Conservation (phyloP, 2,113 vertebrate genomes). For the Balaeniceps rex region DNA sequence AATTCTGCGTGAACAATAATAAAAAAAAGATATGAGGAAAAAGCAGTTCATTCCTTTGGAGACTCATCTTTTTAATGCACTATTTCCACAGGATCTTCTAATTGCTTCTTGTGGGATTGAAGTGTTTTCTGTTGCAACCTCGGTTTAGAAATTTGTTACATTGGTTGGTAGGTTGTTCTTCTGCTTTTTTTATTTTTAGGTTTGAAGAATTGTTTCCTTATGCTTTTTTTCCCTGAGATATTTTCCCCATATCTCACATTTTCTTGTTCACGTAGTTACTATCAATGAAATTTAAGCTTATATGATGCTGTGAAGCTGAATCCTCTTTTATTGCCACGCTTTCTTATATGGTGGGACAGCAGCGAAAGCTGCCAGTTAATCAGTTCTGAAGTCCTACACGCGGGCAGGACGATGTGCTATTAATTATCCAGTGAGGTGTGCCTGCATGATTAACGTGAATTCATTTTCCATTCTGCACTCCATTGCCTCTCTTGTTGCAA, state of each 20-base stretch:
- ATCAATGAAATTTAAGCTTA: not conserved
- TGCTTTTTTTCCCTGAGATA: not conserved
- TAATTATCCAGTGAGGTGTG: conserved; percentile 2
- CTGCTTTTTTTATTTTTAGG: not conserved
- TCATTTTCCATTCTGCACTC: not conserved
- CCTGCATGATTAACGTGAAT: not conserved
- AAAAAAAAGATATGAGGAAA: not conserved
- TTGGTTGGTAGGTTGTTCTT: not conserved
- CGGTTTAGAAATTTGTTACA: not conserved
- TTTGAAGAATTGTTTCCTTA: not conserved
- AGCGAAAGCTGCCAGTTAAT: not conserved
- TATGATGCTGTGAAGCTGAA: not conserved
- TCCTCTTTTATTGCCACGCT: not conserved
- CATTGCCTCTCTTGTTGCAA: not conserved
- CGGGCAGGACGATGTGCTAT: not conserved
- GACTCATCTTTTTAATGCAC: conserved; percentile 45
- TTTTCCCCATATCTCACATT: not conserved
- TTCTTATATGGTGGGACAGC: not conserved
- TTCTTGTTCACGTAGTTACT: not conserved
- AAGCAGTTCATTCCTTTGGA: conserved; percentile 12
- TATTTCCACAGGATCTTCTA: conserved; percentile 48
- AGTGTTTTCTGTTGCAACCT: not conserved
- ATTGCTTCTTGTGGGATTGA: conserved; percentile 52
- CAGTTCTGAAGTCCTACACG: not conserved
- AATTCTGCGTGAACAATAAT: not conserved